phyloP scores from a whole-genome alignment of 1,140 invertebrate genomes.

The Pseudoatta argentina region DNA sequence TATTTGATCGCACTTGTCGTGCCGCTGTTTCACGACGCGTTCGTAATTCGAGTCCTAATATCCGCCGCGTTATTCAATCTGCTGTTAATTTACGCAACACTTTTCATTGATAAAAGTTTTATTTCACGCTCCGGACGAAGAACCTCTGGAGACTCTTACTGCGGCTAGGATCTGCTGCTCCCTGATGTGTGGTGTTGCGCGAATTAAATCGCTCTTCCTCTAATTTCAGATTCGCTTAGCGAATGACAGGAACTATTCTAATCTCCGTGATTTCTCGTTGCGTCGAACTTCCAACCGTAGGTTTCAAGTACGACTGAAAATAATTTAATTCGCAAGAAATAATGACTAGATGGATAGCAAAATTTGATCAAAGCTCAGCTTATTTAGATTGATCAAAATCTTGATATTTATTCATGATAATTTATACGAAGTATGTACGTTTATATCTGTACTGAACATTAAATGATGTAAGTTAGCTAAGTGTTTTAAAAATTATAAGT shows the following conservation, averaged over 20 bases:
- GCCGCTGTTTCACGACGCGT: not conserved
- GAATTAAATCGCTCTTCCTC: conserved; percentile 35
- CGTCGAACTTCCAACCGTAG: not conserved
- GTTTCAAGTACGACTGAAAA: not conserved
- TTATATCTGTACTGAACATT: not conserved
- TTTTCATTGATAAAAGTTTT: conserved; percentile 17
- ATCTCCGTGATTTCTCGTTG: conserved; percentile 30
- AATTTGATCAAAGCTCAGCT: not conserved
- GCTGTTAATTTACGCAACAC: conserved; percentile 29
- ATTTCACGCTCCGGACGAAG: not conserved
- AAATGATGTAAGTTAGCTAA: not conserved
- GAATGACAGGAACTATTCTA: conserved; percentile 47
- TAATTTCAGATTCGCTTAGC: conserved; percentile 31
- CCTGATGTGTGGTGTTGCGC: not conserved
- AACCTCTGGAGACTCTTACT: not conserved
- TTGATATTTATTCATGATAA: not conserved
- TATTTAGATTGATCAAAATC: not conserved
- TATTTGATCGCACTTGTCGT: conserved; percentile 51
- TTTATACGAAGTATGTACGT: not conserved
- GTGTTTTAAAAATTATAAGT: not conserved
- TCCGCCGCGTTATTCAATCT: conserved; percentile 42
- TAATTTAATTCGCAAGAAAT: conserved; percentile 19
- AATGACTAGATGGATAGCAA: not conserved
- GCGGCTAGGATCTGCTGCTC: not conserved
- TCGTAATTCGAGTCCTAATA: conserved; percentile 50